phyloP scores from a whole-genome alignment of 2,888 invertebrate genomes.

The Drosophila suboccidentalis region DNA sequence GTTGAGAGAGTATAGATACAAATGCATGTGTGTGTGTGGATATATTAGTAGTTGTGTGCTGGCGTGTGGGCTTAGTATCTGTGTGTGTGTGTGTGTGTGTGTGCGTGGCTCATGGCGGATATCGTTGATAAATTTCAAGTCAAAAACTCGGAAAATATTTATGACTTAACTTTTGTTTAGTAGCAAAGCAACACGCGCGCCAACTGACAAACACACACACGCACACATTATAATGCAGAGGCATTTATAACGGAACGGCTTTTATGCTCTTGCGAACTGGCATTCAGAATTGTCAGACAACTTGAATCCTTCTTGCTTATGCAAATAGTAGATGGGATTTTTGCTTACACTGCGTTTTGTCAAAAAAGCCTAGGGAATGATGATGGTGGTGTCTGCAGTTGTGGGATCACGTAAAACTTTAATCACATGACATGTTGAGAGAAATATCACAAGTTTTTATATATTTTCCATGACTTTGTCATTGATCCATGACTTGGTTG shows the following conservation, averaged over 20 bases:
- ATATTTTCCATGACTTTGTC: slow-evolving; percentile 45
- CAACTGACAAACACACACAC: slow-evolving; percentile 15
- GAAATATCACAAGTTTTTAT: slow-evolving; percentile 65
- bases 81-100: slow-evolving; percentile 23
- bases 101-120: slow-evolving; percentile 65
- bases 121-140: slow-evolving; percentile 82
- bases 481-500: slow-evolving; percentile 65
- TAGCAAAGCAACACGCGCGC: slow-evolving; percentile 70
- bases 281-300: slow-evolving; percentile 66
- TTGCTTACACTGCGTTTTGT: slow-evolving; percentile 40
- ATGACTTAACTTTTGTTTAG: slow-evolving; percentile 82
- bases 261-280: slow-evolving; percentile 27
- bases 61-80: slow-evolving; percentile 9
- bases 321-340: slow-evolving; percentile 63
- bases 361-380: slow-evolving; percentile 8
- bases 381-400: neutral
- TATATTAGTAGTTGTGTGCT: slow-evolving; percentile 19
- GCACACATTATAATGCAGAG: slow-evolving; percentile 2
- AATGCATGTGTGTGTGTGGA: neutral
- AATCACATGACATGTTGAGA: slow-evolving; percentile 72
- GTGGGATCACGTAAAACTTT: slow-evolving; percentile 59
- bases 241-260: slow-evolving; percentile 38
- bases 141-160: slow-evolving; percentile 81
- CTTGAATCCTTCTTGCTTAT: slow-evolving; percentile 57
- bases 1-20: slow-evolving; percentile 26